Base-by-base conservation (phyloP, 1,140 invertebrate genomes). In the Zaprionus ghesquierei region DNA sequence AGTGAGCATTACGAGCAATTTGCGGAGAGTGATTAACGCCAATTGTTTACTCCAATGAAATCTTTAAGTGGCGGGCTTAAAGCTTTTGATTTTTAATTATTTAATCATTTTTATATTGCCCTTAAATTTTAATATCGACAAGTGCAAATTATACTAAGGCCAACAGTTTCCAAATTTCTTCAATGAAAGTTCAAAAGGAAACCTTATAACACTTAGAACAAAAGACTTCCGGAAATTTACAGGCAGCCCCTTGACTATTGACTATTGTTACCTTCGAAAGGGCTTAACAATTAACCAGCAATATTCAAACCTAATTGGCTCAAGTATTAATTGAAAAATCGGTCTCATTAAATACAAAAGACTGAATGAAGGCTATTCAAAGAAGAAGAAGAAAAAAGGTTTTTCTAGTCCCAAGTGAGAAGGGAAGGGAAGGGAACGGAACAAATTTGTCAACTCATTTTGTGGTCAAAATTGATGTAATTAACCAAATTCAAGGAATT, bases 401-500 rank as follows among this genome's bases (percentile, higher is more conserved):
- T 58, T 73, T 69, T 74, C 53, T 68, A 35, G 29, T 12, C 25
- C 46, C 44, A 64, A 64, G n/a, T n/a, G n/a, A n/a, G n/a, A n/a
- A n/a, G n/a, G n/a, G n/a, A n/a, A n/a, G n/a, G n/a, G n/a, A 49
- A 23, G 50, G 56, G 44, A 22, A 29, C 27, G 15, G n/a, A 31
- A 29, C 33, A 61, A 79, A 71, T 20, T 46, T 86, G 81, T 82
- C 82, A 86, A 86, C 70, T 86, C 81, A 86, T 87, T 87, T 81
- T 20, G 55, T 73, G 82, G 38, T 22, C 54, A 49, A 73, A 81
- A 72, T 69, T 55, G 38, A 53, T 74, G 69, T 81, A 81, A 81
- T 86, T 86, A 81, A 77, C 50, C 41, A 78, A 61, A 61, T 58
- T 71, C 62, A 75, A 63, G 62, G 69, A 74, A 73, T 59, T 66